Percentiles rank a stretch among this genome's conserved stretches.
These are phyloP conservation scores for Diogma glabrata DNA, from an alignment of 2,888 invertebrate genomes.

Conservation along the genomic window DNA sequence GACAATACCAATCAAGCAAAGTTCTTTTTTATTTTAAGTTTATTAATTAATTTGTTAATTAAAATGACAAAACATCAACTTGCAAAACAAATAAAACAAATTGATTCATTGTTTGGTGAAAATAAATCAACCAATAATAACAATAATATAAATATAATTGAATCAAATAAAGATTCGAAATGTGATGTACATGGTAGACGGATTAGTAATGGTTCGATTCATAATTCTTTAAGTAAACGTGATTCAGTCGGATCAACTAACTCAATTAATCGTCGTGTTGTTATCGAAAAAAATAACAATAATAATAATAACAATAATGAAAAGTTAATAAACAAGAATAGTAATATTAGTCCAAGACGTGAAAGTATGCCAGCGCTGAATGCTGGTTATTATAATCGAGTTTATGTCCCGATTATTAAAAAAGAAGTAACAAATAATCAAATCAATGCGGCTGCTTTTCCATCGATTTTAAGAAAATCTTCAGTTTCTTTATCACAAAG, in stretches of 20 bases:
- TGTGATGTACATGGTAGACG: constrained; percentile 58
- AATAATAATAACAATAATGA: constrained; percentile 4
- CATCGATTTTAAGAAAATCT: constrained; percentile 52
- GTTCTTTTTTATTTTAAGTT: too few relatives aligned
- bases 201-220: neutral
- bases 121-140: constrained; percentile 4
- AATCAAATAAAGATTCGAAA: constrained; percentile 47
- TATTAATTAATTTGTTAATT: too few relatives aligned
- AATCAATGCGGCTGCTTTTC: constrained; percentile 53
- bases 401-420: constrained; percentile 20
- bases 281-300: too few relatives aligned
- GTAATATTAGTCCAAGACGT: neutral
- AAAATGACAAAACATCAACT: constrained; percentile 13
- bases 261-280: neutral
- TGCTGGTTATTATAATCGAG: constrained; percentile 7
- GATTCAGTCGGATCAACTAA: constrained; percentile 10
- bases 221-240: constrained; percentile 9
- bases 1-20: too few relatives aligned
- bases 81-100: constrained; percentile 18
- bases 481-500: constrained; percentile 40
- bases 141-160: constrained; percentile 34
- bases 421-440: constrained; percentile 11
- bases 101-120: constrained; percentile 18
- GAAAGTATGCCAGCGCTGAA: constrained; percentile 9
- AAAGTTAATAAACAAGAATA: neutral